These are phyloP conservation scores for Sisor rabdophorus DNA, from an alignment of 2,113 vertebrate species.

Conservation along the genomic window DNA sequence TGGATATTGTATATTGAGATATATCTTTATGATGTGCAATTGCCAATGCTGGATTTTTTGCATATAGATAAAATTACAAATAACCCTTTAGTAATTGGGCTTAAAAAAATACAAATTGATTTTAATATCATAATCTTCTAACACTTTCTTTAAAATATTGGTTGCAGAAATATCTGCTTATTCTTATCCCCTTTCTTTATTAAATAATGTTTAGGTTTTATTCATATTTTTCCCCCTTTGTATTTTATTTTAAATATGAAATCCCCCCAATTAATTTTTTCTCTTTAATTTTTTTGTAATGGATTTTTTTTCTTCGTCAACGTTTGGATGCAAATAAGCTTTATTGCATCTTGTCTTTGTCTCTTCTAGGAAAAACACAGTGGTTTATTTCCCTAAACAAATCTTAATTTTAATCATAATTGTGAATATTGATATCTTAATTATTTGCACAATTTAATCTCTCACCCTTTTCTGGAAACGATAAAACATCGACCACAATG, in stretches of 20 bases:
- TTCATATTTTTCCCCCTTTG: not conserved
- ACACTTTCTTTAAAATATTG: not conserved
- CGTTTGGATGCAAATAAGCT: constrained; percentile 16
- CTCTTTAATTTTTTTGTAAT: not conserved
- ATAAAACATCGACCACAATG: not conserved
- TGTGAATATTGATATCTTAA: too few relatives aligned
- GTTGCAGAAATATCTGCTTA: not conserved
- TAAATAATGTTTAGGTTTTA: not conserved
- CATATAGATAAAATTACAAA: too few relatives aligned
- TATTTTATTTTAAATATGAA: not conserved
- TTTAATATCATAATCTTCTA: too few relatives aligned
- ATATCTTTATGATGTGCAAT: too few relatives aligned
- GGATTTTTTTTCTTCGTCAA: not conserved
- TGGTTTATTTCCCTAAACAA: not conserved
- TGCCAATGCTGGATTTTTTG: too few relatives aligned
- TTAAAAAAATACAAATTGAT: too few relatives aligned
- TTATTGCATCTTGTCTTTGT: not conserved
- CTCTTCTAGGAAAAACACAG: not conserved
- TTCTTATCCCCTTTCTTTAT: not conserved
- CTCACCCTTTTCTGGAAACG: not conserved
- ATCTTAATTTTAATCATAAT: not conserved
- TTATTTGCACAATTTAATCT: not conserved
- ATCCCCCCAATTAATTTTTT: too few relatives aligned
- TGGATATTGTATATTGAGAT: too few relatives aligned
- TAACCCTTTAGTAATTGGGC: too few relatives aligned